These are phyloP conservation scores for Ochotona princeps DNA, from an alignment of 2,113 vertebrate genomes.

Conservation along the genomic window DNA sequence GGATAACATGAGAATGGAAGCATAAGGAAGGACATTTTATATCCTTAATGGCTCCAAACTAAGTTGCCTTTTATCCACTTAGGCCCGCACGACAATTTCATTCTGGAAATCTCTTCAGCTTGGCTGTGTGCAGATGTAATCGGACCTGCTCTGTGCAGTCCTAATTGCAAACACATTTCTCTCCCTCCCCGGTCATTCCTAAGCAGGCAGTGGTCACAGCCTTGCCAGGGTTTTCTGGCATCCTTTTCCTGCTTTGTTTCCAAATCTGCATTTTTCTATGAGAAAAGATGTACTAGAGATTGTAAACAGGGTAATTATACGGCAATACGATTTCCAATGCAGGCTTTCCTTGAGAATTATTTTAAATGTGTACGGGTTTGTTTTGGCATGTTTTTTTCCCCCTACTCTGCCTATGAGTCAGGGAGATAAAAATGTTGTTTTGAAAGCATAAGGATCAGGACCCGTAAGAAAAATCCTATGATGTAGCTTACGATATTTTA, in stretches of 20 bases:
- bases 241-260: constrained; percentile 82
- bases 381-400: constrained; percentile 42
- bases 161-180: constrained; percentile 89
- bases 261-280: constrained; percentile 86
- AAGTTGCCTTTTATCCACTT: constrained; percentile 77
- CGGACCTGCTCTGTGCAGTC: constrained; percentile 81
- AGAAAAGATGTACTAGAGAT: constrained; percentile 84
- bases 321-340: constrained; percentile 76
- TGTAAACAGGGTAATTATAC: constrained; percentile 86
- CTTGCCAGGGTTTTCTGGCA: constrained; percentile 87
- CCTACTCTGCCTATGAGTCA: constrained; percentile 66
- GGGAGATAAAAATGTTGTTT: constrained; percentile 70
- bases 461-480: constrained; percentile 61
- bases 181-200: constrained; percentile 79
- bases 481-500: constrained; percentile 65
- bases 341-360: constrained; percentile 73
- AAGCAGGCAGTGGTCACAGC: constrained; percentile 79
- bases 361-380: constrained; percentile 75
- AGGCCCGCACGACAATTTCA: constrained; percentile 75
- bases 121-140: constrained; percentile 83
- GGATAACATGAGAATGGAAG: not conserved
- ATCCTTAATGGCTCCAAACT: constrained; percentile 71
- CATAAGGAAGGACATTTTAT: constrained; percentile 29
- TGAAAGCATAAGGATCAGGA: constrained; percentile 60
- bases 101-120: constrained; percentile 82